A percentile compares a stretch with the other conserved stretches of the same genome.
phyloP scores from a whole-genome alignment of 1,140 invertebrate species.

The Drosophila santomea region DNA sequence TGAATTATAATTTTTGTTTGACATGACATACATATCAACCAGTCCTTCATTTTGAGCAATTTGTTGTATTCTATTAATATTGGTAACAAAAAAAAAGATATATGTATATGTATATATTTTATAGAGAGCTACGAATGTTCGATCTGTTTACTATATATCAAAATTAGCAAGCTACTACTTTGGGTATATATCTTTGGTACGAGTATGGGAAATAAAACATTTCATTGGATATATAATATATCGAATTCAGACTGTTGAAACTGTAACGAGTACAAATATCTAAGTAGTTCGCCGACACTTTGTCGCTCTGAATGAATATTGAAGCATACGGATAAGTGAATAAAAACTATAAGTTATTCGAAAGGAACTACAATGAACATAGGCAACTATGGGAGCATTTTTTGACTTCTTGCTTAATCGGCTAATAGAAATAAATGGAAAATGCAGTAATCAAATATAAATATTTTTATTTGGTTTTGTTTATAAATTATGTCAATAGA shows the following conservation, averaged over 20 bases:
- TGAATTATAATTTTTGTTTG: too few relatives aligned
- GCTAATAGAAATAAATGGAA: slow-evolving; percentile 35
- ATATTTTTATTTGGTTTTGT: slow-evolving; percentile 48
- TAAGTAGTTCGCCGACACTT: slow-evolving; percentile 49
- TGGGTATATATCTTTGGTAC: slow-evolving; percentile 53
- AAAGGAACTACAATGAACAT: slow-evolving; percentile 27
- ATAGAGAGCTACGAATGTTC: slow-evolving; percentile 61
- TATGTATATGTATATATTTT: slow-evolving; percentile 57
- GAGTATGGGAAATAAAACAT: slow-evolving; percentile 63
- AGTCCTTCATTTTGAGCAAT: slow-evolving; percentile 36
- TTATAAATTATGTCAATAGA: slow-evolving; percentile 42
- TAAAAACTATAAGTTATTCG: slow-evolving; percentile 26
- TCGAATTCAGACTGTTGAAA: slow-evolving; percentile 65
- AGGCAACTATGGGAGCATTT: slow-evolving; percentile 57
- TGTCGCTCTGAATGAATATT: slow-evolving; percentile 56
- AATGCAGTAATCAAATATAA: slow-evolving; percentile 51
- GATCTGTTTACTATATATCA: slow-evolving; percentile 60
- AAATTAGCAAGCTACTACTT: slow-evolving; percentile 78
- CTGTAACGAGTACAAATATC: slow-evolving; percentile 64
- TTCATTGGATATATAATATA: slow-evolving; percentile 56
- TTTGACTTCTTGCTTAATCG: slow-evolving; percentile 68
- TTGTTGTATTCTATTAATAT: slow-evolving; percentile 31
- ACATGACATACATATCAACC: slow-evolving; percentile 7
- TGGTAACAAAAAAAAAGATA: slow-evolving; percentile 54
- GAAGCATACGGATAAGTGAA: slow-evolving; percentile 33